Evolutionary conservation across 2,113 vertebrate genomes (phyloP).

Genomic region (Pelusios castaneus): DNA sequence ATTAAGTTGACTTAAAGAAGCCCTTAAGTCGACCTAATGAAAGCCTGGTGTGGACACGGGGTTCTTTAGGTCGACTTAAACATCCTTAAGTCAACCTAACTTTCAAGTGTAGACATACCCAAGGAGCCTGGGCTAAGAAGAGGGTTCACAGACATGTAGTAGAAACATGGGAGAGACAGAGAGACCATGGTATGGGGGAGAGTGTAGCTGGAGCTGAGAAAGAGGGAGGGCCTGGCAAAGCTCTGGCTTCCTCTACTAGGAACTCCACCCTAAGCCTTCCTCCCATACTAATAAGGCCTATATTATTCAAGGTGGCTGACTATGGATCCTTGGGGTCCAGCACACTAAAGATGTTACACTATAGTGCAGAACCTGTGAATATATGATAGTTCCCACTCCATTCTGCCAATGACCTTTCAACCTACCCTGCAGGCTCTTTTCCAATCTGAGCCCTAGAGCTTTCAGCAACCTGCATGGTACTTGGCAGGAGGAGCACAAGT

Average conservation of each 20-base stretch:
- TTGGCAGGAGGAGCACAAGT: neutral
- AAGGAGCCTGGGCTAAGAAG: neutral
- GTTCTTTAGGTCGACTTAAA: too few relatives aligned
- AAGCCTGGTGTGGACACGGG: too few relatives aligned
- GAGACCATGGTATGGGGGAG: neutral
- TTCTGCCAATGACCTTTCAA: neutral
- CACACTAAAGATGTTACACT: neutral
- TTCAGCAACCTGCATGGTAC: neutral
- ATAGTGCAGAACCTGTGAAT: neutral
- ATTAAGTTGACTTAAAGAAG: too few relatives aligned
- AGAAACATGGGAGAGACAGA: neutral
- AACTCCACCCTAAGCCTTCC: neutral
- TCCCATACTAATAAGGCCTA: too few relatives aligned
- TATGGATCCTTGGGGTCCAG: neutral
- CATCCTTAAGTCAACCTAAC: too few relatives aligned
- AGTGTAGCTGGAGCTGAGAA: neutral
- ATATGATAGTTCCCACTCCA: neutral
- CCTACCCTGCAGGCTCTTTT: neutral
- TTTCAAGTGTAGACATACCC: too few relatives aligned
- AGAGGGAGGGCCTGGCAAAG: neutral
- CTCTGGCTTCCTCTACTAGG: neutral
- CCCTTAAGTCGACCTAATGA: too few relatives aligned
- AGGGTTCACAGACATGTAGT: neutral
- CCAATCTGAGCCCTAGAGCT: neutral
- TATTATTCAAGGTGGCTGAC: too few relatives aligned